phyloP scores from a whole-genome alignment of 2,888 invertebrate genomes.

The Spisula solida region DNA sequence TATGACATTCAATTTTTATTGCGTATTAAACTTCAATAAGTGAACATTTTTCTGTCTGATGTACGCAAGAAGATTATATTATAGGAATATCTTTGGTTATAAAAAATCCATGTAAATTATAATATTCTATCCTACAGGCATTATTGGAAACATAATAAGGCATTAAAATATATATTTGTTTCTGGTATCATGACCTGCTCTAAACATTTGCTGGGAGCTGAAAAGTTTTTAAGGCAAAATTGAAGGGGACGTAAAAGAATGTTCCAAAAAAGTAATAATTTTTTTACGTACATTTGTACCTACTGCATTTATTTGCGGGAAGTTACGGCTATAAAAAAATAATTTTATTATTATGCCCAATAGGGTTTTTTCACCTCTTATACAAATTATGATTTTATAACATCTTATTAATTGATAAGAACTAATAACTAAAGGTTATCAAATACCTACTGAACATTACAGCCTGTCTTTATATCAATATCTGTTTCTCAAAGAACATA shows the following conservation, averaged over 20 bases:
- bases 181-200: too few species aligned
- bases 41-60: not conserved
- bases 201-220: too few species aligned
- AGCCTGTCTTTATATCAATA: not conserved
- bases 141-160: not conserved
- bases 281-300: too few species aligned
- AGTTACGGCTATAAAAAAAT: too few species aligned
- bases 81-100: not conserved
- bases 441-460: not conserved
- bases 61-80: not conserved
- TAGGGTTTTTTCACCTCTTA: not conserved
- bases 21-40: not conserved
- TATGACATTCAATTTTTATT: not conserved
- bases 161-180: too few species aligned
- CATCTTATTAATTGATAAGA: slow-evolving; percentile 20
- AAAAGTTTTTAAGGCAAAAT: too few species aligned
- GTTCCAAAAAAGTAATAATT: too few species aligned
- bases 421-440: not conserved
- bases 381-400: slow-evolving; percentile 9
- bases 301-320: too few species aligned
- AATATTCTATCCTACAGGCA: not conserved
- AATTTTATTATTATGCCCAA: too few species aligned
- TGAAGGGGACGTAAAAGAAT: too few species aligned
- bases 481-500: too few species aligned
- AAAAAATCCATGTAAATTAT: not conserved